Percentiles rank a stretch among this genome's conserved stretches.
These are phyloP conservation scores for Calliopsis andreniformis DNA, from an alignment of 1,140 invertebrate genomes.

Conservation along the genomic window DNA sequence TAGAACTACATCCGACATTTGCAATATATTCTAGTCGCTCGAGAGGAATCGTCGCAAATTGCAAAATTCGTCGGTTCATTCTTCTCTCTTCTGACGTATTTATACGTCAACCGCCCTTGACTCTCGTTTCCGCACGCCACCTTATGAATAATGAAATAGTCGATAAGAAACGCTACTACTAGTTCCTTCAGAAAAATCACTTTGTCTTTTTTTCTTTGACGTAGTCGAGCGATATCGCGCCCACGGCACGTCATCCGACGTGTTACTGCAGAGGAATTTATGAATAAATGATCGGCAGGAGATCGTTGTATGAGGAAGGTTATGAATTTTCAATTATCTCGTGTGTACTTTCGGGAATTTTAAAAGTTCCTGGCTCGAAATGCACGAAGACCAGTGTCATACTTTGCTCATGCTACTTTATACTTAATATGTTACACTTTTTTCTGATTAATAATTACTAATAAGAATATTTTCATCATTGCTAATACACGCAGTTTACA, in stretches of 20 bases:
- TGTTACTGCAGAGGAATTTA: neutral
- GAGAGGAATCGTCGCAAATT: neutral
- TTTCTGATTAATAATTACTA: no score
- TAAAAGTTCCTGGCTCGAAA: neutral
- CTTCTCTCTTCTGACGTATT: neutral
- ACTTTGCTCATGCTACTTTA: no score
- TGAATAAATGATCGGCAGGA: constrained; percentile 10
- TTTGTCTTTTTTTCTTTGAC: neutral
- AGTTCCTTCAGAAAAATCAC: constrained; percentile 6
- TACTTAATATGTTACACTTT: no score
- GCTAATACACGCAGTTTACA: no score
- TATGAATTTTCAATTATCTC: constrained; percentile 18
- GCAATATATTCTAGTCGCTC: neutral
- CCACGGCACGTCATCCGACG: neutral
- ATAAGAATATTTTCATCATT: no score
- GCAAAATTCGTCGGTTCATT: neutral
- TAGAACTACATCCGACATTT: no score
- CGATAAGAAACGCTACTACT: neutral
- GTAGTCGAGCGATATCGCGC: neutral
- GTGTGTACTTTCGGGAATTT: neutral
- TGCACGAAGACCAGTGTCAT: neutral
- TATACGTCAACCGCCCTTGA: neutral
- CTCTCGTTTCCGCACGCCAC: neutral
- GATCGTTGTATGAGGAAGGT: neutral
- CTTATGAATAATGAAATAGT: constrained; percentile 4